phyloP scores from a whole-genome alignment of 2,888 invertebrate genomes.

The Hydrotaea cyrtoneurina region DNA sequence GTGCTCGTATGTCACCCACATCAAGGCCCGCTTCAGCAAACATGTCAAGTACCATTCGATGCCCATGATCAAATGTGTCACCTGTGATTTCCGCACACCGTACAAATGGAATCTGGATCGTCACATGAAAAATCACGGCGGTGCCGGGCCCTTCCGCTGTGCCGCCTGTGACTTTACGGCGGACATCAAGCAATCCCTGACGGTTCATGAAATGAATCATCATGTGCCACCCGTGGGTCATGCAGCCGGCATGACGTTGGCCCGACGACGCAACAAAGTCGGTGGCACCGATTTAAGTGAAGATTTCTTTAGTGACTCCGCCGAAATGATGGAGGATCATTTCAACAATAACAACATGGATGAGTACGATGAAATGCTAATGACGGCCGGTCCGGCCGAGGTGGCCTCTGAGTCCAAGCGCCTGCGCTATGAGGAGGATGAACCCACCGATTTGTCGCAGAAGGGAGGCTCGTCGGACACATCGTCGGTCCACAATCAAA shows the following conservation, averaged over 20 bases:
- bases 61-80: conserved; percentile 96
- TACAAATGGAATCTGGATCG: conserved; percentile 96
- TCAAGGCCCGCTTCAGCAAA: conserved; percentile 93
- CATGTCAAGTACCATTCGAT: conserved; percentile 96
- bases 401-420: conserved; percentile 73
- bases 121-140: conserved; percentile 95
- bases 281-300: conserved; percentile 84
- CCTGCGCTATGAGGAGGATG: conserved; percentile 77
- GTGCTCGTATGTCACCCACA: conserved; percentile 95
- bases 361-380: conserved; percentile 75
- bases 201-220: conserved; percentile 95
- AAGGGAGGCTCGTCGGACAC: conserved; percentile 79
- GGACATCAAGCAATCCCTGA: conserved; percentile 94
- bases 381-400: conserved; percentile 62
- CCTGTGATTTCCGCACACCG: conserved; percentile 96
- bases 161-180: conserved; percentile 94
- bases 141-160: conserved; percentile 91
- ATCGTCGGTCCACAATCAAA: conserved; percentile 72
- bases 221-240: conserved; percentile 91
- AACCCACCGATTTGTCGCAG: conserved; percentile 80
- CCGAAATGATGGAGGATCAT: conserved; percentile 78
- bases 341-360: conserved; percentile 78
- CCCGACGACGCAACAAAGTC: conserved; percentile 87
- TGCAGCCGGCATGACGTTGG: conserved; percentile 82
- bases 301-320: conserved; percentile 79